phyloP scores from a whole-genome alignment of 1,140 invertebrate species.

The silkworm (Bombyx mori) region DNA sequence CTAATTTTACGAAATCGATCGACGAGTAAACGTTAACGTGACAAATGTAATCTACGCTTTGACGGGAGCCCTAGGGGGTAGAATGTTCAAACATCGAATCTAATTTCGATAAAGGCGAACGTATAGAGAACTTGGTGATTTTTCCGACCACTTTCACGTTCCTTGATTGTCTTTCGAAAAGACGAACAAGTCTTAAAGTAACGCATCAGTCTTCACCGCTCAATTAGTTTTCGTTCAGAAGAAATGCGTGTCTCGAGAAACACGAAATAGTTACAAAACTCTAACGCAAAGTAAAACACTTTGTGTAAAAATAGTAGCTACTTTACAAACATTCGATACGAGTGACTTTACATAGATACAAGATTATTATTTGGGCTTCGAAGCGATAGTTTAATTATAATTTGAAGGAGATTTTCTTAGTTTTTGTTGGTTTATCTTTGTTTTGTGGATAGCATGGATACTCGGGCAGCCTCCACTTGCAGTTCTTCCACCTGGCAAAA shows the following conservation, averaged over 20 bases:
- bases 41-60: constrained; percentile 57
- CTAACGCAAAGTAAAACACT: constrained; percentile 43
- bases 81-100: constrained; percentile 50
- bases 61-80: constrained; percentile 44
- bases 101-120: constrained; percentile 53
- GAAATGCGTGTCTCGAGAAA: constrained; percentile 47
- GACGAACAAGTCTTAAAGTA: constrained; percentile 53
- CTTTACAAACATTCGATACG: constrained; percentile 60
- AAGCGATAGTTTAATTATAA: constrained; percentile 56
- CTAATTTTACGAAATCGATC: constrained; percentile 56
- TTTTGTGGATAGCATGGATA: constrained; percentile 71
- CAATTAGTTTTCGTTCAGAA: constrained; percentile 56
- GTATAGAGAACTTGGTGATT: constrained; percentile 30
- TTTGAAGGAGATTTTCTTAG: constrained; percentile 65
- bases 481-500: constrained; percentile 84
- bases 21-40: constrained; percentile 58
- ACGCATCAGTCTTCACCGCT: constrained; percentile 68
- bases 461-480: constrained; percentile 76
- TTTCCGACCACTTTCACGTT: constrained; percentile 41
- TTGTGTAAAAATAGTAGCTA: constrained; percentile 64
- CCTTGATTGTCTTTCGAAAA: constrained; percentile 42
- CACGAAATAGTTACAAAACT: constrained; percentile 44
- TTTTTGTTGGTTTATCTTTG: constrained; percentile 69
- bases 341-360: constrained; percentile 64
- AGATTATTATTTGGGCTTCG: constrained; percentile 40